A percentile compares a stretch with the other conserved stretches of the same genome.
Conservation (phyloP, 2,113 vertebrate species). For the Guaruba guarouba region DNA sequence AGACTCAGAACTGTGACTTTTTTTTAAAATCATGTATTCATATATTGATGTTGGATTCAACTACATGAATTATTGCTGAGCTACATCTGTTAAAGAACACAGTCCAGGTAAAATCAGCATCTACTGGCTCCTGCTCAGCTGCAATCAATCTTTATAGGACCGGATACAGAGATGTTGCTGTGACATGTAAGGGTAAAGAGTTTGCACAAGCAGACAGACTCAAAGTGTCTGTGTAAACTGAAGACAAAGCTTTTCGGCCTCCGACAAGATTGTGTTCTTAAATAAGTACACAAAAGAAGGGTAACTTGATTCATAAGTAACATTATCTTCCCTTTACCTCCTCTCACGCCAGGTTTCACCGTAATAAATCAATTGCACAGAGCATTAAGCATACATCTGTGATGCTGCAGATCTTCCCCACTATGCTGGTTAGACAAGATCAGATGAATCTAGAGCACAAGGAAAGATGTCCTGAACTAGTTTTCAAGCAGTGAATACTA, state of each 20-base stretch:
- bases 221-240: background rate
- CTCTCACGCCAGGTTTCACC: background rate
- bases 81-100: conserved; percentile 4
- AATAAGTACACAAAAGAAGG: background rate
- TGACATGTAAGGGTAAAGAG: background rate
- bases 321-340: background rate
- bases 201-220: background rate
- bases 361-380: background rate
- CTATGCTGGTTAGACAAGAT: background rate
- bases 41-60: background rate
- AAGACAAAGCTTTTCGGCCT: conserved; percentile 2
- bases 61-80: background rate
- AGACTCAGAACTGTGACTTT: background rate
- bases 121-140: background rate
- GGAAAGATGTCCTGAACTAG: background rate
- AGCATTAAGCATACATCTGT: background rate
- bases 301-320: background rate
- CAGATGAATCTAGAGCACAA: background rate
- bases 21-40: background rate
- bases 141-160: background rate
- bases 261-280: background rate
- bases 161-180: background rate
- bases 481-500: background rate
- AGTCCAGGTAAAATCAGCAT: conserved; percentile 21
- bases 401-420: background rate